Conservation (phyloP, 2,113 vertebrate species). For the Nothoprocta perdicaria region DNA sequence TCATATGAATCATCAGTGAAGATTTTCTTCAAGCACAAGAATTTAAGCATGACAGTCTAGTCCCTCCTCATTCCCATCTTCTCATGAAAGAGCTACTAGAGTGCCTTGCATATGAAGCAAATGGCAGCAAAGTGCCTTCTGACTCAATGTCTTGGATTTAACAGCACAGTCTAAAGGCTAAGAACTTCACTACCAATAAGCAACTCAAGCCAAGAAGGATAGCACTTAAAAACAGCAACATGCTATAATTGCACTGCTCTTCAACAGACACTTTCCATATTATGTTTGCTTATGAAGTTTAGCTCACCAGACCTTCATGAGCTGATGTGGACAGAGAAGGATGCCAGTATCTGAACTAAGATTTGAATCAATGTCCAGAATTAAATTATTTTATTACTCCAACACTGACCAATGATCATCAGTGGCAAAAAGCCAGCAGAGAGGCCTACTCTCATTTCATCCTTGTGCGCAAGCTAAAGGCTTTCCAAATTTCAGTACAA, state of each 20-base stretch:
- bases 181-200: background rate
- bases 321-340: constrained; percentile 59
- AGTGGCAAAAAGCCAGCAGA: constrained; percentile 27
- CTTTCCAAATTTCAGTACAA: background rate
- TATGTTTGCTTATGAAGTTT: constrained; percentile 36
- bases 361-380: constrained; percentile 44
- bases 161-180: background rate
- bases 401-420: background rate
- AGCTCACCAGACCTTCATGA: constrained; percentile 29
- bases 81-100: background rate
- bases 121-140: background rate
- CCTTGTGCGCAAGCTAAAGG: background rate
- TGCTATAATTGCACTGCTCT: constrained; percentile 1
- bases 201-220: background rate
- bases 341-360: constrained; percentile 40
- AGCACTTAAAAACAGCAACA: background rate
- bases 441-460: constrained; percentile 10
- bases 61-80: background rate
- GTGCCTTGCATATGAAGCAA: background rate
- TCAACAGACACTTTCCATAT: constrained; percentile 19
- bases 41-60: background rate
- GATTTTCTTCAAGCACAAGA: background rate
- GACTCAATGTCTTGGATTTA: background rate
- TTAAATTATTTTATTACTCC: constrained; percentile 64
- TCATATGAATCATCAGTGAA: background rate